Conservation (phyloP, 1,140 invertebrate genomes). For the Rhagoletis zephyria region DNA sequence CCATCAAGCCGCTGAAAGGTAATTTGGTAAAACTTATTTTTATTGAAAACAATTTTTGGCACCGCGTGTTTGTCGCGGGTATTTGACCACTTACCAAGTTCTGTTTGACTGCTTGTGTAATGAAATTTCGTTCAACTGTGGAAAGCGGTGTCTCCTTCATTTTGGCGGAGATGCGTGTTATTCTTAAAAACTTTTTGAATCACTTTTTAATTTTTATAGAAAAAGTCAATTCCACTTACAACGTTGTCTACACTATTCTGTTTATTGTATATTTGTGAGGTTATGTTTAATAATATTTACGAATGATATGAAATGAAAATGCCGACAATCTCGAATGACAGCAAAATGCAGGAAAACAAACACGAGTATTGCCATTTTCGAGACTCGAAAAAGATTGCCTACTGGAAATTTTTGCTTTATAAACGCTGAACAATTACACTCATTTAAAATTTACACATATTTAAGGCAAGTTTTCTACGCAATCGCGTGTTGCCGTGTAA, state of each 20-base stretch:
- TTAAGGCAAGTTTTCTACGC: no score
- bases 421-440: no score
- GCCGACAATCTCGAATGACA: constrained; percentile 13
- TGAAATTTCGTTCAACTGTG: constrained; percentile 54
- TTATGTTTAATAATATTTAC: constrained; percentile 13
- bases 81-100: constrained; percentile 32
- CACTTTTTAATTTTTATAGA: not conserved
- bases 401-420: constrained; percentile 28
- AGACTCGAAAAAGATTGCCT: not conserved
- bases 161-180: not conserved
- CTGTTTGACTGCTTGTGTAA: constrained; percentile 53
- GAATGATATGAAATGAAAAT: not conserved
- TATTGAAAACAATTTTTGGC: not conserved
- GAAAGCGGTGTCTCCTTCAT: constrained; percentile 57
- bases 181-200: not conserved
- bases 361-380: not conserved
- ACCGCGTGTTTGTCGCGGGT: not conserved
- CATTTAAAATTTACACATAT: no score
- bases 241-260: not conserved
- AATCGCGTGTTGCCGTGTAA: no score
- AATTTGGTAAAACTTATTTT: not conserved
- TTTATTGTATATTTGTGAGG: not conserved
- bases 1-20: constrained; percentile 81
- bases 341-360: not conserved
- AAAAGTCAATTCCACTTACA: not conserved